Evolutionary conservation across 1,140 invertebrate species (phyloP).

Genomic region (Papilio machaon): DNA sequence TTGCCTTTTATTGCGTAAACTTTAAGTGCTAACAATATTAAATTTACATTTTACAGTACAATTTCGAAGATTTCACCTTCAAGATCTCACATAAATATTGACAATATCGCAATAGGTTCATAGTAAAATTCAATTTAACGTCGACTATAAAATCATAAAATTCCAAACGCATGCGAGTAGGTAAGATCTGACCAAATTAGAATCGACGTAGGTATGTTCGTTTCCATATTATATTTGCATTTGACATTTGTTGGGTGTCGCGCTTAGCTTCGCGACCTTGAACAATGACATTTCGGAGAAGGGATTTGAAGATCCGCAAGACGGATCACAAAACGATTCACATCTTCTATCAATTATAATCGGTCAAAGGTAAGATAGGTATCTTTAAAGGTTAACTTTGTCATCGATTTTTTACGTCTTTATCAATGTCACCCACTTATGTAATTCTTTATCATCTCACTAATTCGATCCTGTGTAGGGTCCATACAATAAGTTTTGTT

Average conservation of each 20-base stretch:
- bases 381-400: too few species aligned
- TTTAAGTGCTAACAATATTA: background rate
- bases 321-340: conserved; percentile 38
- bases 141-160: conserved; percentile 20
- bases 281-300: conserved; percentile 75
- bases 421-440: too few species aligned
- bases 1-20: conserved; percentile 6
- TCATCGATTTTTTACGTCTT: too few species aligned
- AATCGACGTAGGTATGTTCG: conserved; percentile 42
- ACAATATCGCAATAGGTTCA: background rate
- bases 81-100: background rate
- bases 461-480: too few species aligned
- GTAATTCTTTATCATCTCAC: too few species aligned
- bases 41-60: conserved; percentile 17
- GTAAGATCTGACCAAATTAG: conserved; percentile 41
- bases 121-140: conserved; percentile 27
- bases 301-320: conserved; percentile 54
- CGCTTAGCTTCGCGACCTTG: conserved; percentile 59
- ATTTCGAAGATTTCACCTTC: conserved; percentile 7
- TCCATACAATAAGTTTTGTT: too few species aligned
- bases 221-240: conserved; percentile 63
- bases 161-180: conserved; percentile 20
- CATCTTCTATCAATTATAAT: too few species aligned
- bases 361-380: too few species aligned
- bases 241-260: conserved; percentile 68